Evolutionary conservation across 2,797 vertebrate species (phyloP).

Genomic region (Rhinogobio ventralis): DNA sequence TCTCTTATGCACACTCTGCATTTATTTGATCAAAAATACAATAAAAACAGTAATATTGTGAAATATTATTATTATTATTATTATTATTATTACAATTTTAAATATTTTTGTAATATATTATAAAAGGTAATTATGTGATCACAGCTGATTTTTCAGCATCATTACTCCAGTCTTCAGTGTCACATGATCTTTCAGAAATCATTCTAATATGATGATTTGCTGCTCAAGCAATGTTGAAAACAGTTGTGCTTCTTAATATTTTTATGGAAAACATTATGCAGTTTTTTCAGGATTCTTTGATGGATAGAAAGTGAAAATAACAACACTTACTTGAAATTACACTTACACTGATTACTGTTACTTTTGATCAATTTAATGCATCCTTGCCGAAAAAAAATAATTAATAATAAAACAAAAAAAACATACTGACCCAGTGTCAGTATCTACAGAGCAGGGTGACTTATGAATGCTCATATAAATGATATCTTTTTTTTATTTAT

Average conservation of each 20-base stretch:
- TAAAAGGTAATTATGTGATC: not conserved
- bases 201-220: not conserved
- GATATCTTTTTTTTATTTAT: not conserved
- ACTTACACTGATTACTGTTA: not conserved
- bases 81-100: not conserved
- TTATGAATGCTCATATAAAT: not conserved
- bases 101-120: too few relatives aligned
- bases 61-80: not conserved
- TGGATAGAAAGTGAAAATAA: not conserved
- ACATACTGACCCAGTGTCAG: not conserved
- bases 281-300: not conserved
- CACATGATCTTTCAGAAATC: not conserved
- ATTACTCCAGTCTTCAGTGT: not conserved
- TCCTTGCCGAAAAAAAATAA: not conserved
- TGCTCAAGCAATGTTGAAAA: not conserved
- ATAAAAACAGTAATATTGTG: not conserved
- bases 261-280: not conserved
- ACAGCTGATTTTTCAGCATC: not conserved
- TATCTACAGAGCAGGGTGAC: not conserved
- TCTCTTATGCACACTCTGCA: not conserved
- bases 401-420: not conserved
- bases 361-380: not conserved
- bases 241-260: not conserved
- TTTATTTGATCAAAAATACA: too few relatives aligned
- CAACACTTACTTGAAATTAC: not conserved